phyloP scores from a whole-genome alignment of 2,888 invertebrate species.

The Dynastes hyllus region DNA sequence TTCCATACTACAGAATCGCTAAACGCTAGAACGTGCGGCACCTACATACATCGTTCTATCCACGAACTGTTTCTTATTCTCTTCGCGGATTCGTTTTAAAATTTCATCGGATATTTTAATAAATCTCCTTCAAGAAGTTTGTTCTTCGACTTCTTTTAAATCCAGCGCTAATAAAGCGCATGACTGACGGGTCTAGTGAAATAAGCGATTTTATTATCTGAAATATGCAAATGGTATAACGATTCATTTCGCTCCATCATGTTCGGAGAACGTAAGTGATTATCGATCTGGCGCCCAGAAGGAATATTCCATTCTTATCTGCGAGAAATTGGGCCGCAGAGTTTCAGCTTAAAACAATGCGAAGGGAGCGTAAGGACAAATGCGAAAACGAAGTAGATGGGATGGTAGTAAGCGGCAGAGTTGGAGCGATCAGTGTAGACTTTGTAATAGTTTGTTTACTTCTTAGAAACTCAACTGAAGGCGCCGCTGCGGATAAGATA shows the following conservation, averaged over 20 bases:
- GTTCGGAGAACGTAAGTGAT: slow-evolving; percentile 30
- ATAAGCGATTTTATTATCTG: slow-evolving; percentile 21
- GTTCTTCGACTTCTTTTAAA: slow-evolving; percentile 15
- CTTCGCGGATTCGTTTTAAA: background rate
- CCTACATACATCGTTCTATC: too few relatives aligned
- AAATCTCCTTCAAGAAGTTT: slow-evolving; percentile 7
- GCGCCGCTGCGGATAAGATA: slow-evolving; percentile 48
- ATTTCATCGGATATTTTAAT: slow-evolving; percentile 22
- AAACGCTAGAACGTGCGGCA: too few relatives aligned
- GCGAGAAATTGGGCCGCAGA: background rate
- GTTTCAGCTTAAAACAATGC: slow-evolving; percentile 34
- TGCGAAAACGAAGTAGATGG: slow-evolving; percentile 16
- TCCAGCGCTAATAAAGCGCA: slow-evolving; percentile 21
- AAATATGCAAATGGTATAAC: slow-evolving; percentile 34
- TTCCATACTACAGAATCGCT: too few relatives aligned
- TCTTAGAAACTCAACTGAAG: slow-evolving; percentile 44
- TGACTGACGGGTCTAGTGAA: background rate
- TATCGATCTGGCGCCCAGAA: slow-evolving; percentile 30
- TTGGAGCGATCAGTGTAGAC: slow-evolving; percentile 34
- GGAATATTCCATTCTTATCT: slow-evolving; percentile 13
- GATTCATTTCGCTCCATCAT: slow-evolving; percentile 33
- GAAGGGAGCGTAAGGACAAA: slow-evolving; percentile 19
- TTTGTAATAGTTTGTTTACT: slow-evolving; percentile 50
- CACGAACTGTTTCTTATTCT: too few relatives aligned
- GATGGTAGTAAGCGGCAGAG: slow-evolving; percentile 10